Conservation (phyloP, 2,888 invertebrate species). For the Busseola fusca region DNA sequence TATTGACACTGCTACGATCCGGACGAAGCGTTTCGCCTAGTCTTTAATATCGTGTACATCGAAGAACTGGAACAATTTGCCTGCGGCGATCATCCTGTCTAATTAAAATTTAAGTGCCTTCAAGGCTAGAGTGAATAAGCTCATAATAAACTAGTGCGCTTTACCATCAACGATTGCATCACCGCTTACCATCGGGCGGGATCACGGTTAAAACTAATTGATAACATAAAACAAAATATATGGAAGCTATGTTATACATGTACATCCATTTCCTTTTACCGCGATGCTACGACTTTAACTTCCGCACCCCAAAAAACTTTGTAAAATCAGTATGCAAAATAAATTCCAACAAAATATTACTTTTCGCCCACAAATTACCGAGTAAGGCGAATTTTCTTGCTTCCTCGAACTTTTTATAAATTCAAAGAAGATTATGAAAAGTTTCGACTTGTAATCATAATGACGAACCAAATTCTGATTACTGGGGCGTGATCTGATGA, state of each 20-base stretch:
- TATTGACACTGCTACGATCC: too few relatives aligned
- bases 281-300: not conserved
- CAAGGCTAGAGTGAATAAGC: too few relatives aligned
- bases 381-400: conserved; percentile 16
- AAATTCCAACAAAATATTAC: conserved; percentile 23
- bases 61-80: too few relatives aligned
- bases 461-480: conserved; percentile 21
- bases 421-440: conserved; percentile 22
- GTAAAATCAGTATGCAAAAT: conserved; percentile 18
- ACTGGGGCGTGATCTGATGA: conserved; percentile 22
- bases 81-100: too few relatives aligned
- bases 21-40: too few relatives aligned
- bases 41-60: too few relatives aligned
- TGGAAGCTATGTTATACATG: not conserved
- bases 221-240: too few relatives aligned
- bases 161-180: too few relatives aligned
- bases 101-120: too few relatives aligned
- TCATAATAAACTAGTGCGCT: too few relatives aligned
- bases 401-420: conserved; percentile 6
- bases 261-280: not conserved
- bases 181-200: too few relatives aligned
- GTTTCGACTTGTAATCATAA: conserved; percentile 19
- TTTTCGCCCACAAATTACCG: conserved; percentile 24
- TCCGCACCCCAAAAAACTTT: not conserved
- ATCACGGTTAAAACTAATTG: too few relatives aligned